Evolutionary conservation across 2,113 vertebrate species (phyloP).

Genomic region (Datnioides undecimradiatus): DNA sequence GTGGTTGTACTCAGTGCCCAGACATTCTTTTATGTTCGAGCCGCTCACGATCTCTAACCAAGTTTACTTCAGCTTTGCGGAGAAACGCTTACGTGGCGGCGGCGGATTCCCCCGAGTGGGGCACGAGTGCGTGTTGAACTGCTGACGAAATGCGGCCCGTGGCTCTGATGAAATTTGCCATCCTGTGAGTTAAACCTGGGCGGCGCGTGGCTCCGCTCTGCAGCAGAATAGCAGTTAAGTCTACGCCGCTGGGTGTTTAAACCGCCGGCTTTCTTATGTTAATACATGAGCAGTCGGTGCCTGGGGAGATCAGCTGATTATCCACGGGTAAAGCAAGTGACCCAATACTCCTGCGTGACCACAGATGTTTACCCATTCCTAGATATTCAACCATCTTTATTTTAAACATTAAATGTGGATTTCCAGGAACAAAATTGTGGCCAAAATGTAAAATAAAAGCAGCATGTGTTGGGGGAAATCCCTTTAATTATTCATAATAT

Average conservation of each 20-base stretch:
- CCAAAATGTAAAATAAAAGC: not conserved
- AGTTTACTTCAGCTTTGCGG: too few relatives aligned
- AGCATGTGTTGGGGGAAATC: not conserved
- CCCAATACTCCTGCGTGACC: not conserved
- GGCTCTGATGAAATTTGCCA: not conserved
- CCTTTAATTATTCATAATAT: conserved; percentile 47
- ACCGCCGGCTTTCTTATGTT: not conserved
- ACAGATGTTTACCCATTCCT: not conserved
- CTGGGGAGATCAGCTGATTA: not conserved
- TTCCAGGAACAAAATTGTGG: conserved; percentile 2
- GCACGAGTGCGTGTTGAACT: too few relatives aligned
- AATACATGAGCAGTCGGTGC: not conserved
- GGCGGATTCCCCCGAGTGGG: too few relatives aligned
- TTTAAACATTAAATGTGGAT: not conserved
- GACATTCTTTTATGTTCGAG: too few relatives aligned
- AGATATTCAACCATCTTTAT: not conserved
- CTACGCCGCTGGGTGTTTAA: not conserved
- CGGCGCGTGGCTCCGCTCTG: not conserved
- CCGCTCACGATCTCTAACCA: too few relatives aligned
- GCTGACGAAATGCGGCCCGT: too few relatives aligned
- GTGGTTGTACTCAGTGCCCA: too few relatives aligned
- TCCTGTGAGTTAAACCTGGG: too few relatives aligned
- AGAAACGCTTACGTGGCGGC: too few relatives aligned
- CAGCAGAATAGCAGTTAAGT: not conserved
- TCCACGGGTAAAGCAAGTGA: conserved; percentile 5